These are phyloP conservation scores for Nephrotoma appendiculata DNA, from an alignment of 2,888 invertebrate genomes.

Conservation along the genomic window DNA sequence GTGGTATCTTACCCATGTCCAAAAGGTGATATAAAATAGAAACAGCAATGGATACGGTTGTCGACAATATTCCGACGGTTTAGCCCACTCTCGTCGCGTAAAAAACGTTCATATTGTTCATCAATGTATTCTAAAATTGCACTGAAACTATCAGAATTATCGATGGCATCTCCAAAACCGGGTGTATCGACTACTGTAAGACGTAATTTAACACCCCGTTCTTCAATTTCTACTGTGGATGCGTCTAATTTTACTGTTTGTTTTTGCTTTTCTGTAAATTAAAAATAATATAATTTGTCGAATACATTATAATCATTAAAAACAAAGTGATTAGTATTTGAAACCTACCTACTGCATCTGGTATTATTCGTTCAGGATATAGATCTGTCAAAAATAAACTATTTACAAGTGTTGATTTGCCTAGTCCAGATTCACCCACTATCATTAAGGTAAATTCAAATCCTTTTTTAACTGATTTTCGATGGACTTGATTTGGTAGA, in stretches of 20 bases:
- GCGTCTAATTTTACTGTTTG: slow-evolving; percentile 90
- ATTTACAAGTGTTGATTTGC: slow-evolving; percentile 92
- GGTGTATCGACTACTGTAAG: slow-evolving; percentile 93
- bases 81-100: slow-evolving; percentile 86
- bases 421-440: slow-evolving; percentile 80
- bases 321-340: slow-evolving; percentile 7
- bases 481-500: slow-evolving; percentile 90
- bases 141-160: slow-evolving; percentile 84
- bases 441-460: slow-evolving; percentile 98
- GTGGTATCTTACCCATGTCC: slow-evolving; percentile 68
- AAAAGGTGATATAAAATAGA: slow-evolving; percentile 94
- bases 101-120: slow-evolving; percentile 86
- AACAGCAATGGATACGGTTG: slow-evolving; percentile 94
- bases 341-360: slow-evolving; percentile 66
- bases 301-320: not conserved
- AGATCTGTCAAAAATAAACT: slow-evolving; percentile 88
- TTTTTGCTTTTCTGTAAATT: slow-evolving; percentile 61
- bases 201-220: slow-evolving; percentile 82
- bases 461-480: slow-evolving; percentile 94
- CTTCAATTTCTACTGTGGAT: slow-evolving; percentile 93
- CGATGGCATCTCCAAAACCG: slow-evolving; percentile 89
- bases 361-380: slow-evolving; percentile 83
- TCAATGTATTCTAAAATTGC: slow-evolving; percentile 93
- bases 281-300: slow-evolving; percentile 7
- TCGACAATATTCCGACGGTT: slow-evolving; percentile 94